These are phyloP conservation scores for Phylloscopus collybita DNA, from an alignment of 2,797 vertebrate species.

Conservation along the genomic window DNA sequence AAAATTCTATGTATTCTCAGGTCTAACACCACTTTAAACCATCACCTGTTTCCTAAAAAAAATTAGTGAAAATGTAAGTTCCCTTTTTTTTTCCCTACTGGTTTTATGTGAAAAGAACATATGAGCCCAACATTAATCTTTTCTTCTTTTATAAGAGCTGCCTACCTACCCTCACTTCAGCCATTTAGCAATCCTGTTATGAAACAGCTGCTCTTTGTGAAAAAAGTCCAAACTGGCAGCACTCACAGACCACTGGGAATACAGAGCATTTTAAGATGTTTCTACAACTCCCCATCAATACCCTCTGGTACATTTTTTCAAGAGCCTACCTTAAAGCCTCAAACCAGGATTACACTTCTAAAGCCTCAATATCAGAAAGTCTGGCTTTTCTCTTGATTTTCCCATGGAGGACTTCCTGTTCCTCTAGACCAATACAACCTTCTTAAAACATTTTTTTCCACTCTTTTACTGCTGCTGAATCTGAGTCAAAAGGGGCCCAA, in stretches of 20 bases:
- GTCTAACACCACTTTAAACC: background rate
- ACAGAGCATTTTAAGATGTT: background rate
- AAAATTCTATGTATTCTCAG: background rate
- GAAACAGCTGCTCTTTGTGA: conserved; percentile 8
- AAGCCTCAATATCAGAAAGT: conserved; percentile 1
- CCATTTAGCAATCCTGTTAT: background rate
- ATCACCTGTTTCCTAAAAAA: background rate
- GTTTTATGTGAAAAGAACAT: background rate
- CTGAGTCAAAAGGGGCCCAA: conserved; percentile 57
- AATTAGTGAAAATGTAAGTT: background rate
- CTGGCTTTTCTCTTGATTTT: conserved; percentile 32
- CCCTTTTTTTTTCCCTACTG: background rate
- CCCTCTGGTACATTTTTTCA: background rate
- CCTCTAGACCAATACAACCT: conserved; percentile 16
- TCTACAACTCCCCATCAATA: background rate
- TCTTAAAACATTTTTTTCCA: conserved; percentile 11
- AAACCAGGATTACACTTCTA: background rate
- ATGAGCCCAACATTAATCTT: background rate
- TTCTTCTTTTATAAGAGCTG: background rate
- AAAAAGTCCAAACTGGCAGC: conserved; percentile 5
- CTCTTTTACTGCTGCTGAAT: conserved; percentile 48
- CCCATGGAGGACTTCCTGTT: conserved; percentile 28
- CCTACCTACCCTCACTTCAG: background rate
- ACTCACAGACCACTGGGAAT: background rate
- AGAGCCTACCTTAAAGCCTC: background rate